Evolutionary conservation across 2,113 vertebrate genomes (phyloP).

Genomic region (Procavia capensis): DNA sequence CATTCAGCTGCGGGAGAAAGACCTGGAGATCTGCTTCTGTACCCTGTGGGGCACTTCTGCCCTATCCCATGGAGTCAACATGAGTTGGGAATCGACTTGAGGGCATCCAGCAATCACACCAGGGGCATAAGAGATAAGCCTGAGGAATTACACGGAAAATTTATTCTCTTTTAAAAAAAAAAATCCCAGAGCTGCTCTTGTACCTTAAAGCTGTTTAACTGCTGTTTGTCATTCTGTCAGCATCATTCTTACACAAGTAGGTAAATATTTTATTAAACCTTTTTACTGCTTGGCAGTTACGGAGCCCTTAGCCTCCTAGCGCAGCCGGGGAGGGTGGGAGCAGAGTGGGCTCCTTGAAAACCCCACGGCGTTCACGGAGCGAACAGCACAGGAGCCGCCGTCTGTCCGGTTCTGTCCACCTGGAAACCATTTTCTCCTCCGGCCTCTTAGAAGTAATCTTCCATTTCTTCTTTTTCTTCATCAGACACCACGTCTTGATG

Average conservation of each 20-base stretch:
- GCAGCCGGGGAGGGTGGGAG: not conserved
- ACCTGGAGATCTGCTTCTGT: not conserved
- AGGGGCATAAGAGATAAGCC: not conserved
- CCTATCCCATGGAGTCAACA: not conserved
- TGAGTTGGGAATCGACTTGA: not conserved
- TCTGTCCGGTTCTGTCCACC: conserved; percentile 3
- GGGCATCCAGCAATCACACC: not conserved
- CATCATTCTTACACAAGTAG: conserved; percentile 48
- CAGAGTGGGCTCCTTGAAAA: not conserved
- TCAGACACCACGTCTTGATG: conserved; percentile 67
- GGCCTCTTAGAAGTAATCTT: conserved; percentile 59
- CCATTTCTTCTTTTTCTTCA: conserved; percentile 63
- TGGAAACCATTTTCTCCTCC: conserved; percentile 75
- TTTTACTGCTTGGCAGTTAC: conserved; percentile 42
- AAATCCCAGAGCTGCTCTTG: not conserved
- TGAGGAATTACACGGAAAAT: conserved; percentile 12
- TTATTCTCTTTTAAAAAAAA: not conserved
- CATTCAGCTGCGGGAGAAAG: not conserved
- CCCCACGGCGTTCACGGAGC: not conserved
- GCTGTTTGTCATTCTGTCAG: conserved; percentile 61
- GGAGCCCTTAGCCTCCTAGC: conserved; percentile 23
- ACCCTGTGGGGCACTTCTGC: not conserved
- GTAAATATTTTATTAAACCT: conserved; percentile 77
- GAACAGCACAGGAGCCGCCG: not conserved
- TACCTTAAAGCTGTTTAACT: conserved; percentile 45